phyloP scores from a whole-genome alignment of 2,797 vertebrate species.

The Paedocypris micromegethes region DNA sequence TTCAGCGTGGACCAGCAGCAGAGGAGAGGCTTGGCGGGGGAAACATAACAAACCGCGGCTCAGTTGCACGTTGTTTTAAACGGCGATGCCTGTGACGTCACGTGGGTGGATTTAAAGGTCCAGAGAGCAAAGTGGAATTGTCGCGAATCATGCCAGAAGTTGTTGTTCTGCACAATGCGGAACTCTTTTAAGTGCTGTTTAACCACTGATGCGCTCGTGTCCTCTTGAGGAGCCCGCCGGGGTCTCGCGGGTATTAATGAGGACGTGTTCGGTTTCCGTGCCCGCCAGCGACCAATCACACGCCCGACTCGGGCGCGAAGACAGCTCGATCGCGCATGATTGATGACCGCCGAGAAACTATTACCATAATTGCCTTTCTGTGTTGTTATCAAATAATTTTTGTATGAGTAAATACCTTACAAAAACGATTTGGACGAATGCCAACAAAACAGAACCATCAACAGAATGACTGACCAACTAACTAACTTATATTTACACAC shows the following conservation, averaged over 20 bases:
- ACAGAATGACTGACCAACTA: conserved; percentile 36
- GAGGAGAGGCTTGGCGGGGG: conserved; percentile 4
- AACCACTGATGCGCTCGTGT: conserved; percentile 17
- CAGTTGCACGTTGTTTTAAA: conserved; percentile 53
- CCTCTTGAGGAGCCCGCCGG: conserved; percentile 34
- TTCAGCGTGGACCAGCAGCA: not conserved
- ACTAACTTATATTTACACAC: too few species aligned
- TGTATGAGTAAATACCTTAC: conserved; percentile 75
- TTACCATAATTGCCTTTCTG: conserved; percentile 97
- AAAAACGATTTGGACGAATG: conserved; percentile 63
- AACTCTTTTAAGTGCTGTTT: conserved; percentile 1
- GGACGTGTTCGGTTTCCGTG: conserved; percentile 77
- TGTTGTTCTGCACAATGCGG: not conserved
- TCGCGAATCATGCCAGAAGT: conserved; percentile 10
- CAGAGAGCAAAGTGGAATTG: conserved; percentile 22
- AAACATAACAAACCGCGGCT: conserved; percentile 46
- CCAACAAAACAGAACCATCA: conserved; percentile 65
- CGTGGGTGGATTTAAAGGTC: conserved; percentile 49
- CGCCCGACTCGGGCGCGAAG: conserved; percentile 71
- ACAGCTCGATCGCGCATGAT: conserved; percentile 92
- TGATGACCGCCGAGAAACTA: conserved; percentile 83
- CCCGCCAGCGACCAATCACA: conserved; percentile 55
- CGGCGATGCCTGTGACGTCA: conserved; percentile 62
- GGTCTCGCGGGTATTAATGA: conserved; percentile 82
- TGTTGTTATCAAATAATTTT: conserved; percentile 87